Conservation (phyloP, 2,888 invertebrate species). For the Anaspis maculata region DNA sequence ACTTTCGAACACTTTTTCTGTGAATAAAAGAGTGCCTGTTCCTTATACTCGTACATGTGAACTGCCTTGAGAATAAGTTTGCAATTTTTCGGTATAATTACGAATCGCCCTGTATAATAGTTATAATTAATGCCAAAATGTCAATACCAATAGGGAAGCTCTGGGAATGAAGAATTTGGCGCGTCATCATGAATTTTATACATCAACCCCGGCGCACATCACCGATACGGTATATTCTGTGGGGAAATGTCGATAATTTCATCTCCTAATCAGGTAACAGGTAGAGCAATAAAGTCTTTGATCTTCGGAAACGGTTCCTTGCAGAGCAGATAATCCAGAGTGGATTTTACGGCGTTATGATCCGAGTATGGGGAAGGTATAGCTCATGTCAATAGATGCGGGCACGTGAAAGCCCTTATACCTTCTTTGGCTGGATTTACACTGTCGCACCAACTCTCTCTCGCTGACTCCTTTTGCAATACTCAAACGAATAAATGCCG, state of each 20-base stretch:
- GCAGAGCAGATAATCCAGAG: conserved; percentile 28
- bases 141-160: too few species aligned
- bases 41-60: too few species aligned
- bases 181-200: too few species aligned
- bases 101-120: too few species aligned
- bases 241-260: conserved; percentile 26
- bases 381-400: conserved; percentile 24
- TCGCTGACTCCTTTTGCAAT: conserved; percentile 11
- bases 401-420: conserved; percentile 23
- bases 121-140: too few species aligned
- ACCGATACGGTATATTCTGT: conserved; percentile 19
- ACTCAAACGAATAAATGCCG: conserved; percentile 19
- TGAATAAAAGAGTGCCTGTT: too few species aligned
- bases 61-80: too few species aligned
- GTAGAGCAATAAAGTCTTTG: conserved; percentile 30
- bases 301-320: conserved; percentile 27
- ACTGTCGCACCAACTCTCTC: conserved; percentile 18
- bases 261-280: conserved; percentile 26
- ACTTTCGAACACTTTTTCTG: too few species aligned
- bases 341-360: conserved; percentile 29
- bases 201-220: conserved; percentile 5
- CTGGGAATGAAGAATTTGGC: too few species aligned
- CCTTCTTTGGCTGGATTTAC: conserved; percentile 22
- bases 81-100: too few species aligned
- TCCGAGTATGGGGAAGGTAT: conserved; percentile 20